These are phyloP conservation scores for Podarcis lilfordi DNA, from an alignment of 2,797 vertebrate genomes.

Conservation along the genomic window DNA sequence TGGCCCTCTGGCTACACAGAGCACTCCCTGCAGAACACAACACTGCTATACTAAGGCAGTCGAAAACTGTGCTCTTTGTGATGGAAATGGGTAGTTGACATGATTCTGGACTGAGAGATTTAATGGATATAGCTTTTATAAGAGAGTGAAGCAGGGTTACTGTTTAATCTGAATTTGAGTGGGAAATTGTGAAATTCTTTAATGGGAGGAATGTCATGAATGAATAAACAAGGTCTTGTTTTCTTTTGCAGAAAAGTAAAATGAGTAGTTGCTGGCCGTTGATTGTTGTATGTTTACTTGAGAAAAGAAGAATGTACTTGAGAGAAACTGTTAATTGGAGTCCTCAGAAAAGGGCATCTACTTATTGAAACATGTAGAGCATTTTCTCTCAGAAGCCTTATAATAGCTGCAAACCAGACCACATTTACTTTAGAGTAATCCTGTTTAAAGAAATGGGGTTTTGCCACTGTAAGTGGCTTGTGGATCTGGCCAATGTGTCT, in stretches of 20 bases:
- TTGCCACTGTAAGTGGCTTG: constrained; percentile 6
- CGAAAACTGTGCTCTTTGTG: background rate
- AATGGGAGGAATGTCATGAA: constrained; percentile 21
- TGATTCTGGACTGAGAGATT: background rate
- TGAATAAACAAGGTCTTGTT: background rate
- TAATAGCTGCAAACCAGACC: background rate
- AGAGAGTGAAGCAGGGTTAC: background rate
- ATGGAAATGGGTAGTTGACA: background rate
- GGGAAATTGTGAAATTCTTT: background rate
- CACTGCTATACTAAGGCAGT: background rate
- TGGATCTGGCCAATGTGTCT: constrained; percentile 1
- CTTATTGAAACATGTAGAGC: background rate
- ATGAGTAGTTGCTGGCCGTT: background rate
- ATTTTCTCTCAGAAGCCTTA: background rate
- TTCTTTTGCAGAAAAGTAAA: constrained; percentile 10
- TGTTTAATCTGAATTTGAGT: background rate
- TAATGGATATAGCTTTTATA: background rate
- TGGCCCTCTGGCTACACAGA: background rate
- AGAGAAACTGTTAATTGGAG: constrained; percentile 3
- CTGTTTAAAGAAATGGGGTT: constrained; percentile 1
- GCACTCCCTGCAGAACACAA: background rate
- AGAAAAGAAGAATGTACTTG: constrained; percentile 9
- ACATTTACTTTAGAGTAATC: constrained; percentile 2
- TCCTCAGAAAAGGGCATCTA: background rate
- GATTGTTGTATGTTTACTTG: background rate